phyloP scores from a whole-genome alignment of 2,113 vertebrate genomes.

The Paraplagusia blochii region DNA sequence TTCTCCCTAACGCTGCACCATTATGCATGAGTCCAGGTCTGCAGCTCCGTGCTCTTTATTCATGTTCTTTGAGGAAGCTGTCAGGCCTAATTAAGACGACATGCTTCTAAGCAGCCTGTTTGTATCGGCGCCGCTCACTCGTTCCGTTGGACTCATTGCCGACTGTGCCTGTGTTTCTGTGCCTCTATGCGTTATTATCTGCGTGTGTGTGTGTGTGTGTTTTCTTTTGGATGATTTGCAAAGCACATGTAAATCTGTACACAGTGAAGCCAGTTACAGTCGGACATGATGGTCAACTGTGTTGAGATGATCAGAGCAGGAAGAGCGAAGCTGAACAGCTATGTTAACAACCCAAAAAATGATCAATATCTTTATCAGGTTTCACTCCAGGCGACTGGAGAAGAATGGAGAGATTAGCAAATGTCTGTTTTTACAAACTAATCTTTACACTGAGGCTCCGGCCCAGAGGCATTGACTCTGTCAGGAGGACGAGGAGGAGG shows the following conservation, averaged over 20 bases:
- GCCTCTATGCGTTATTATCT: not conserved
- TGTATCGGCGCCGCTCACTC: conserved; percentile 30
- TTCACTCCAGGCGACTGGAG: too few species aligned
- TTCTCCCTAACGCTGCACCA: conserved; percentile 9
- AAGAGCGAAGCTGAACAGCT: not conserved
- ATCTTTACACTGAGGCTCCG: too few species aligned
- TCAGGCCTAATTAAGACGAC: conserved; percentile 64
- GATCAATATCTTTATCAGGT: too few species aligned
- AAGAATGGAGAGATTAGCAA: too few species aligned
- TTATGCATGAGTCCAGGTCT: conserved; percentile 63
- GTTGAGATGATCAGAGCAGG: not conserved
- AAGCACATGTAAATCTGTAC: not conserved
- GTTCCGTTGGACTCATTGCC: conserved; percentile 3
- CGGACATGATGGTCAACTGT: not conserved
- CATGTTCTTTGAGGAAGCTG: conserved; percentile 61
- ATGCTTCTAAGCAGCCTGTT: conserved; percentile 42
- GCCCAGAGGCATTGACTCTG: too few species aligned
- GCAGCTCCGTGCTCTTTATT: conserved; percentile 55
- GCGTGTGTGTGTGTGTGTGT: conserved; percentile 5
- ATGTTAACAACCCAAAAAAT: not conserved
- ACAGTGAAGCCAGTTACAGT: not conserved
- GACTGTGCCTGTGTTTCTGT: conserved; percentile 5
- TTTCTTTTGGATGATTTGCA: conserved; percentile 4
- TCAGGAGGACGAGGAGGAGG: too few species aligned
- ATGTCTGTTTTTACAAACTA: too few species aligned